Conservation (phyloP, 2,888 invertebrate species). For the Dryobotodes eremita region DNA sequence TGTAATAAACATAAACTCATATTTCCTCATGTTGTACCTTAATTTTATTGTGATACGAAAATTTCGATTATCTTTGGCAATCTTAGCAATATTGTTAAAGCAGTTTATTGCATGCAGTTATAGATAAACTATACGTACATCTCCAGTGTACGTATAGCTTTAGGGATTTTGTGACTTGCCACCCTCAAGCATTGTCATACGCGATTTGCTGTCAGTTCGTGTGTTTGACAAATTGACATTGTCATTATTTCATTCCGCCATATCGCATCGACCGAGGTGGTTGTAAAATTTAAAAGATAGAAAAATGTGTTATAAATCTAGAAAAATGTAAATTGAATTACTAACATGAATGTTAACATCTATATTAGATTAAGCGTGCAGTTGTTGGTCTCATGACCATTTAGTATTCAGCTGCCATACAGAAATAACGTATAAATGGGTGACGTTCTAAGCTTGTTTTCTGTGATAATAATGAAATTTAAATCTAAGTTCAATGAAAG, state of each 20-base stretch:
- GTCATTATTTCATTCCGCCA: constrained; percentile 71
- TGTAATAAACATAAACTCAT: background rate
- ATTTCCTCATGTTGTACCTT: background rate
- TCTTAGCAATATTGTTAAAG: background rate
- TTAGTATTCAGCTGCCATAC: constrained; percentile 76
- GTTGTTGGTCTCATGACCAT: constrained; percentile 85
- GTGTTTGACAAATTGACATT: constrained; percentile 36
- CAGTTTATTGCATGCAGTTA: background rate
- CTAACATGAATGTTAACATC: constrained; percentile 81
- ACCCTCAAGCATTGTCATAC: constrained; percentile 11
- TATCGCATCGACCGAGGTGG: constrained; percentile 76
- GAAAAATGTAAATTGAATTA: constrained; percentile 83
- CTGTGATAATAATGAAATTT: constrained; percentile 90
- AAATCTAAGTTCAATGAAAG: constrained; percentile 89
- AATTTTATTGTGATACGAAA: background rate
- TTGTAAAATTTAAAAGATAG: constrained; percentile 62
- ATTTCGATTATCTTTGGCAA: background rate
- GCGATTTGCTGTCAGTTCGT: constrained; percentile 15
- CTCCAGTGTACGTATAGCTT: background rate
- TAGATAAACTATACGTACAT: background rate
- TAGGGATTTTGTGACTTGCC: constrained; percentile 5
- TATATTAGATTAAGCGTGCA: constrained; percentile 76
- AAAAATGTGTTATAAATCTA: constrained; percentile 71
- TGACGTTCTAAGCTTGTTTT: constrained; percentile 89
- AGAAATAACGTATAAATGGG: constrained; percentile 82